Base-by-base conservation (phyloP, 2,888 invertebrate genomes). In the Alsophila aescularia region DNA sequence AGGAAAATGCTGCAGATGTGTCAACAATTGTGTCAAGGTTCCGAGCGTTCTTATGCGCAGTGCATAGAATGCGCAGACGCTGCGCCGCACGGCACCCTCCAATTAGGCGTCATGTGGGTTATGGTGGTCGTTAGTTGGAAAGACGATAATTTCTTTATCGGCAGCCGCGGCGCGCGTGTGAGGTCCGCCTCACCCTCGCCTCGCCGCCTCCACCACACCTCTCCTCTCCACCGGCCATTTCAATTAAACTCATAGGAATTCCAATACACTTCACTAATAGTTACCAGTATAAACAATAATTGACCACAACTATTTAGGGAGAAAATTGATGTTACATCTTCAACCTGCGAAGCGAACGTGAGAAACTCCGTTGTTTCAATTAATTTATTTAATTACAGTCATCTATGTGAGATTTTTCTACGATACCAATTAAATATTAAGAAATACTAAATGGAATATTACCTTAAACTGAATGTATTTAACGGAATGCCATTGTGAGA, bases 141-240 rank as follows among this genome's bases (percentile, higher is more conserved):
- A 80, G 77, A 71, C 75, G 81, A 80, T 86, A 84, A 87, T 86
- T 85, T 86, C 85, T 86, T 85, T 83, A 87, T 86, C 84, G 71
- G 60, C 53, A 39, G 52, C 61, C 57, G 61, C 48, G 49, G 63
- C 60, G 75, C 76, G 77, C 78, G 83, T 76, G 85, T 84, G 85
- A 79, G 85, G 86, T 86, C 86, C 77, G 68, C 70, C 62, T 57
- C 13, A 42, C 45, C 45, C 54, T 27, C 40, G 7, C 24, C 24
- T 24, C 24, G 24, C 29, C 66, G 69, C 72, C 77, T 79, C 79
- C 66, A 59, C 50, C 62, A 41, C 56, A 67, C 73, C 72, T 73
- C 73, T 72, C 56, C 53, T 43, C 58, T 64, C 64, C 62, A 58
- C 62, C 55, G 59, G 10, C 72, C 71, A 31, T 59, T 61, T 62